Evolutionary conservation across 2,113 vertebrate genomes (phyloP), one percentile per base, ranked within the genome.

Genomic region (Sinocyclocheilus rhinocerous): DNA sequence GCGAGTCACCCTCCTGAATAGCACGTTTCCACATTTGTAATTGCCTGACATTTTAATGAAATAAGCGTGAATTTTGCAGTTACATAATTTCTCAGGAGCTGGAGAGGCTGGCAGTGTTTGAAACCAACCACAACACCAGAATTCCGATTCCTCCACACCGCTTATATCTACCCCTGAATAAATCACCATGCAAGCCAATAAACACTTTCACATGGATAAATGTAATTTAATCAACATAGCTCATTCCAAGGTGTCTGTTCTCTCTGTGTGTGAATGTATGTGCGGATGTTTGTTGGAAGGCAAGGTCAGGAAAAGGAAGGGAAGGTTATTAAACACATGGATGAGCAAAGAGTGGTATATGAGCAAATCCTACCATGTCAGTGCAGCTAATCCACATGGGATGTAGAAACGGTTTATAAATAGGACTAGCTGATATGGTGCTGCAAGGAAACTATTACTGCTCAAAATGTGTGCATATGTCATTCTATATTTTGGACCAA

Each of bases 171-270:
- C 9, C 45, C n/a, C 36, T 22, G 50, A 78, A 78, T 85, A 76
- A 88, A 77, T 85, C 84, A 78, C 61, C 75, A 33, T 8, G 6
- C 73, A 36, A 70, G 80, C 72, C 50, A 72, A 78, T 61, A 29
- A 73, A 63, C 26, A 76, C 69, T 84, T 75, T 84, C 82, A 84
- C 69, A 12, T 10, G 77, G 70, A 78, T 70, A 89, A 84, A 81
- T 73, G 78, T 85, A 79, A 78, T 87, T 89, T 78, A 88, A 88
- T 88, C 87, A 89, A 69, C 84, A 59, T 67, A 84, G 76, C 83
- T 82, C 75, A 84, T 26, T 79, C 33, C n/a, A 48, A 87, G 48
- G 84, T 83, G 48, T 79, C 52, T 59, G 18, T 6, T 67, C 39
- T 63, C 18, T 59, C 6, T 48, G n/a, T 20, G 29, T 78, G 20